phyloP scores from a whole-genome alignment of 2,113 vertebrate species.

The Clupea harengus region DNA sequence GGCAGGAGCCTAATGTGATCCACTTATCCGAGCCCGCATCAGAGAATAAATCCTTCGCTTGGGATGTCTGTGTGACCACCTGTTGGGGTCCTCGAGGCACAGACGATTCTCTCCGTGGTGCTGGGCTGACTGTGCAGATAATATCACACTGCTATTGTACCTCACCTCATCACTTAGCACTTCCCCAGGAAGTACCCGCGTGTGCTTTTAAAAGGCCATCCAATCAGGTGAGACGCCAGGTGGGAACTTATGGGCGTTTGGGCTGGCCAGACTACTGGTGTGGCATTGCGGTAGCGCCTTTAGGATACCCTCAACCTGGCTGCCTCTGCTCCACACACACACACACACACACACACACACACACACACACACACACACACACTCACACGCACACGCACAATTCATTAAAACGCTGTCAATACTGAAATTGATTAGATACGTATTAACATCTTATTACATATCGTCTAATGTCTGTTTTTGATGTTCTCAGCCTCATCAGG shows the following conservation, averaged over 20 bases:
- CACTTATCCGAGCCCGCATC: not conserved
- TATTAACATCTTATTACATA: not conserved
- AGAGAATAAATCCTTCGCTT: not conserved
- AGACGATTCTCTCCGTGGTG: not conserved
- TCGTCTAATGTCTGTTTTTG: not conserved
- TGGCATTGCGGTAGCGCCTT: not conserved
- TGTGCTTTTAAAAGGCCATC: not conserved
- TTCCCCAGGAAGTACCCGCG: not conserved
- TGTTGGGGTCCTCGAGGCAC: not conserved
- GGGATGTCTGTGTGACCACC: too few relatives aligned
- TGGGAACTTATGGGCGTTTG: not conserved
- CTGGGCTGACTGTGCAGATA: not conserved
- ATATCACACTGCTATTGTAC: not conserved
- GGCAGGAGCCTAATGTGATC: not conserved
- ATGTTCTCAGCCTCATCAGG: not conserved
- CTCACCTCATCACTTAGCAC: not conserved
- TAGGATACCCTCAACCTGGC: too few relatives aligned
- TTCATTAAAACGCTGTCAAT: not conserved
- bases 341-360: too few relatives aligned
- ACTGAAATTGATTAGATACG: not conserved
- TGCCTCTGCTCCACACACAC: too few relatives aligned
- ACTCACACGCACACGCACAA: too few relatives aligned
- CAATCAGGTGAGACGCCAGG: too few relatives aligned
- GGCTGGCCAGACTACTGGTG: not conserved
- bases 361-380: too few relatives aligned